Evolutionary conservation across 2,113 vertebrate genomes (phyloP).

Genomic region (Myiagra hebetior): DNA sequence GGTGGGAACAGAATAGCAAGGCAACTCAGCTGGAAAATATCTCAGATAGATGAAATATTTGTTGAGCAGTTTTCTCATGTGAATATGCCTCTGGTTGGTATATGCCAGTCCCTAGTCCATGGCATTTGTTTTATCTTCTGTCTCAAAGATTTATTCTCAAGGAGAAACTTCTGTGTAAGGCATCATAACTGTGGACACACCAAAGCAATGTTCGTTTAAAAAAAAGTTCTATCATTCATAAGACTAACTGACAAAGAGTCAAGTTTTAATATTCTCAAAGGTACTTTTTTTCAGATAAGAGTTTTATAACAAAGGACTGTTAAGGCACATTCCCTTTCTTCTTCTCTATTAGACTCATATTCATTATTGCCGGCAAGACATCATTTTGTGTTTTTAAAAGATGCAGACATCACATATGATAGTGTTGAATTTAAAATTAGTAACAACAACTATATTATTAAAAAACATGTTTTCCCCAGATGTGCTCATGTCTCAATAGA

Average conservation of each 20-base stretch:
- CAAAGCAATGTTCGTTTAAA: constrained; percentile 13
- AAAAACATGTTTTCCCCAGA: constrained; percentile 58
- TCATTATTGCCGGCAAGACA: constrained; percentile 26
- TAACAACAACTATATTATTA: constrained; percentile 57
- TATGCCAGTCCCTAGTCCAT: constrained; percentile 67
- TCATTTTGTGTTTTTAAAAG: constrained; percentile 58
- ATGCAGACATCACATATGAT: constrained; percentile 56
- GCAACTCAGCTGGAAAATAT: constrained; percentile 79
- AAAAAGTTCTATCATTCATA: neutral
- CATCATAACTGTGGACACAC: constrained; percentile 7
- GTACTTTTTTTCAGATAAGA: constrained; percentile 43
- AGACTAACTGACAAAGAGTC: constrained; percentile 6
- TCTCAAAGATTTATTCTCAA: constrained; percentile 51
- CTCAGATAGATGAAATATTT: constrained; percentile 79
- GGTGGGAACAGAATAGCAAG: constrained; percentile 75
- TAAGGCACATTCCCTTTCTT: neutral
- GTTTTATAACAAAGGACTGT: constrained; percentile 26
- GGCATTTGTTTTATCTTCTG: constrained; percentile 68
- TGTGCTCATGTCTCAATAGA: constrained; percentile 54
- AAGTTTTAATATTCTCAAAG: constrained; percentile 48
- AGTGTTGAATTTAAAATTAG: constrained; percentile 58
- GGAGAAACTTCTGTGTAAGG: constrained; percentile 36
- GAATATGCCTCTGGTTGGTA: constrained; percentile 74
- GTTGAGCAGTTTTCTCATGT: constrained; percentile 79
- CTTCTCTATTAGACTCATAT: neutral